phyloP scores from a whole-genome alignment of 2,797 vertebrate species.

The Aplochiton taeniatus region DNA sequence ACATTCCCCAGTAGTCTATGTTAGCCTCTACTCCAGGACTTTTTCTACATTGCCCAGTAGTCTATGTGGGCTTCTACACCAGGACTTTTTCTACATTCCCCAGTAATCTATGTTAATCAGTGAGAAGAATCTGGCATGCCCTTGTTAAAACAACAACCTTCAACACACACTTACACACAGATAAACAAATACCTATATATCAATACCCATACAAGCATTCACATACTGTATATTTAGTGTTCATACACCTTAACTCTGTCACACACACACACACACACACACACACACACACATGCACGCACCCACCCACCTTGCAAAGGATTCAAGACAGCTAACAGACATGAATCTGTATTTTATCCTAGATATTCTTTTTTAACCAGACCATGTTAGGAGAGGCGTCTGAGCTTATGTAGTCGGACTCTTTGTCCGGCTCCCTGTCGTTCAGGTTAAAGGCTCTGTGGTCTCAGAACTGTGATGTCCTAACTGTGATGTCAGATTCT shows the following conservation, averaged over 20 bases:
- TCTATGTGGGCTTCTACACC: neutral
- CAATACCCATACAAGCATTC: no score
- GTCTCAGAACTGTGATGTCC: constrained; percentile 14
- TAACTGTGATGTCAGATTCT: constrained; percentile 29
- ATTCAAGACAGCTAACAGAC: constrained; percentile 31
- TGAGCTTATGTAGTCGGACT: constrained; percentile 34
- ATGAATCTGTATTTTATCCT: constrained; percentile 28
- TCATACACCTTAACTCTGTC: neutral
- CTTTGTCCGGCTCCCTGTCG: constrained; percentile 20
- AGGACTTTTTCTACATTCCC: neutral
- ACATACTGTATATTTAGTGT: no score
- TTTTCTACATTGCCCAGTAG: neutral
- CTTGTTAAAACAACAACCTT: neutral
- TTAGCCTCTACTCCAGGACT: neutral
- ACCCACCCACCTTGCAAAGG: neutral
- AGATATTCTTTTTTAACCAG: constrained; percentile 29
- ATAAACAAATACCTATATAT: no score
- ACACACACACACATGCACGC: constrained; percentile 5
- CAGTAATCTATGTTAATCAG: neutral
- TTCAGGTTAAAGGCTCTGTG: constrained; percentile 23
- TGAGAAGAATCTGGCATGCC: constrained; percentile 19
- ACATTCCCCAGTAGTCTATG: no score
- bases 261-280: constrained; percentile 6
- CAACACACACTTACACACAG: no score
- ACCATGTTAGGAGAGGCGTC: constrained; percentile 32